These are phyloP conservation scores for Rafetus swinhoei DNA, from an alignment of 2,113 vertebrate species.

Conservation along the genomic window DNA sequence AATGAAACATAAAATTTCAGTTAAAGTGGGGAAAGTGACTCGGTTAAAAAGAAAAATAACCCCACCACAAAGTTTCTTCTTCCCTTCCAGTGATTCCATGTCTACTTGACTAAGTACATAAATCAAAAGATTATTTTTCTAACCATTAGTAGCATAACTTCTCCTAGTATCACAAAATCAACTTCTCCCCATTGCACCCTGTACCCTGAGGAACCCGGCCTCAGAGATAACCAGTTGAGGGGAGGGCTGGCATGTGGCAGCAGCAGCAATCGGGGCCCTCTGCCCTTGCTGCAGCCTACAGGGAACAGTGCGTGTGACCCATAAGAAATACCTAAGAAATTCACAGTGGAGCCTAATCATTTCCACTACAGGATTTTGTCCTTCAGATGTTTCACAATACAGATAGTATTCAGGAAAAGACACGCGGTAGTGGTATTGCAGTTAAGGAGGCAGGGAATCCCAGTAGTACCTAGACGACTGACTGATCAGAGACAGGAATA, in stretches of 20 bases:
- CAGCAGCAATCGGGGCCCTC: too few species aligned
- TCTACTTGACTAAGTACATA: not conserved
- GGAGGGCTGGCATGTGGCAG: too few species aligned
- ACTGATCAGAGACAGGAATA: not conserved
- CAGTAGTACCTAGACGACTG: not conserved
- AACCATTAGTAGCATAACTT: not conserved
- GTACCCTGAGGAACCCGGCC: too few species aligned
- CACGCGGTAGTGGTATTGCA: not conserved
- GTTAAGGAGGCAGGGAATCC: not conserved
- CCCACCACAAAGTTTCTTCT: not conserved
- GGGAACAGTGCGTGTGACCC: not conserved
- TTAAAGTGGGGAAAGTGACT: not conserved
- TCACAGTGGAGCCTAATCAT: not conserved
- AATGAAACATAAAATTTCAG: not conserved
- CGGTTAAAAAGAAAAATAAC: not conserved
- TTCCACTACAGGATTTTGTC: not conserved
- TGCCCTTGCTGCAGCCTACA: not conserved
- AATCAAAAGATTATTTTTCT: constrained; percentile 5
- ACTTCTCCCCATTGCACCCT: not conserved
- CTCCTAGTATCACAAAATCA: not conserved
- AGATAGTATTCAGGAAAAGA: not conserved
- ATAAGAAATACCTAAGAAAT: not conserved
- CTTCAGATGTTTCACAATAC: not conserved
- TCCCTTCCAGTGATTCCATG: not conserved
- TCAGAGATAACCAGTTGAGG: too few species aligned